A percentile compares a stretch with the other conserved stretches of the same genome.
Evolutionary conservation across 2,113 vertebrate species (phyloP).

Genomic region (Vidua chalybeata): DNA sequence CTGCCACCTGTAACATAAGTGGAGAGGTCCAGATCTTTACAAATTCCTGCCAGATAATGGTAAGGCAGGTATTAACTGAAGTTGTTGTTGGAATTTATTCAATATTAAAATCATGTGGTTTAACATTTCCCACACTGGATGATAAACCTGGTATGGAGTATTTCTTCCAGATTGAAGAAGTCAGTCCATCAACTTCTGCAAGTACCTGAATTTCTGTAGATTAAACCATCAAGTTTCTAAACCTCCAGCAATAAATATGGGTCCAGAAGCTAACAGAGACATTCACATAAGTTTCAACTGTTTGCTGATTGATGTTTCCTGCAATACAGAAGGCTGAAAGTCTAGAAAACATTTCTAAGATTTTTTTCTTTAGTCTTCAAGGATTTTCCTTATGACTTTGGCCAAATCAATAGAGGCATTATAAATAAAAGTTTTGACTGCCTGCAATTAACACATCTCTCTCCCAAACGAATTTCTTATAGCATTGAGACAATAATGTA

Average conservation of each 20-base stretch:
- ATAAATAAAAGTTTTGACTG: background rate
- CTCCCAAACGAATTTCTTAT: background rate
- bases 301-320: conserved; percentile 1
- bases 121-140: conserved; percentile 42
- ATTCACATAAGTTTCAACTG: conserved; percentile 12
- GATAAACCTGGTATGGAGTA: conserved; percentile 38
- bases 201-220: conserved; percentile 70
- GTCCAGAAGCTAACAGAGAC: conserved; percentile 36
- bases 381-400: background rate
- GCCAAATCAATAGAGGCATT: background rate
- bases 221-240: conserved; percentile 72
- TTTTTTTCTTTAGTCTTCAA: background rate
- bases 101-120: conserved; percentile 40
- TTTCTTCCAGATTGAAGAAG: conserved; percentile 58
- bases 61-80: conserved; percentile 61
- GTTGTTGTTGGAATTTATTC: conserved; percentile 30
- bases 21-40: conserved; percentile 70
- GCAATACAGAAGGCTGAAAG: conserved; percentile 46
- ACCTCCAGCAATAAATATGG: conserved; percentile 60
- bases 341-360: conserved; percentile 23
- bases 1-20: conserved; percentile 72
- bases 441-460: background rate
- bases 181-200: conserved; percentile 66
- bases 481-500: background rate
- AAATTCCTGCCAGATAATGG: conserved; percentile 58